Evolutionary conservation across 2,797 vertebrate species (phyloP), one percentile per base, ranked within the genome.

Genomic region (Peromyscus melanophrys): DNA sequence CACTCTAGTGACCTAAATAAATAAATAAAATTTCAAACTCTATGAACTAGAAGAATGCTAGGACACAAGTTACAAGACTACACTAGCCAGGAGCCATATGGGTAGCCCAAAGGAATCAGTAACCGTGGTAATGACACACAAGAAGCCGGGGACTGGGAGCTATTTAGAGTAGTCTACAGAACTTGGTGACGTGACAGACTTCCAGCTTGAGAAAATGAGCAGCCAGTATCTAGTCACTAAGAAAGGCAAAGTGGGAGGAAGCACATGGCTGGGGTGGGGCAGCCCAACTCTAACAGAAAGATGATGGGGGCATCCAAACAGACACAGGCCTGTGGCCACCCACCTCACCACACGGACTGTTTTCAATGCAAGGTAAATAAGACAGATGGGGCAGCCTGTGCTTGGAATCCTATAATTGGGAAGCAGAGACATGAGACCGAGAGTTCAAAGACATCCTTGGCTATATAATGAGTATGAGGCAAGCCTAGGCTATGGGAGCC

Each of bases 201-300:
- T 85, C 19, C 19, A 55, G 43, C 49, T 61, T 40, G 25, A 57
- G 69, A 71, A 73, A 82, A 63, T 37, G n/a, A 87, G n/a, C 0
- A 21, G 87, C 76, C 78, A 55, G 34, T 27, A 34, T 31, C 65
- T 87, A 13, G n/a, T 31, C 23, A 84, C 78, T 37, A 31, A 80
- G 46, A 55, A 63, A 84, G 85, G 13, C 59, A 63, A 63, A 65
- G 19, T 14, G 61, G 40, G n/a, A 59, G 16, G 57, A 34, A 29
- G 37, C 0, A 1, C 2, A 31, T 0, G 31, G 17, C 3, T 12
- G 49, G 59, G 21, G 37, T n/a, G 8, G 0, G 19, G 37, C 12
- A 25, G n/a, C 0, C 14, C n/a, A 55, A 37, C 29, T 65, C 78
- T 55, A 37, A 67, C 4, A 49, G 10, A 19, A 55, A 34, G 34